Percentiles rank a stretch among this genome's conserved stretches.
These are phyloP conservation scores for Pachyrhynchus sulphureomaculatus DNA, from an alignment of 1,140 invertebrate species.

Conservation along the genomic window DNA sequence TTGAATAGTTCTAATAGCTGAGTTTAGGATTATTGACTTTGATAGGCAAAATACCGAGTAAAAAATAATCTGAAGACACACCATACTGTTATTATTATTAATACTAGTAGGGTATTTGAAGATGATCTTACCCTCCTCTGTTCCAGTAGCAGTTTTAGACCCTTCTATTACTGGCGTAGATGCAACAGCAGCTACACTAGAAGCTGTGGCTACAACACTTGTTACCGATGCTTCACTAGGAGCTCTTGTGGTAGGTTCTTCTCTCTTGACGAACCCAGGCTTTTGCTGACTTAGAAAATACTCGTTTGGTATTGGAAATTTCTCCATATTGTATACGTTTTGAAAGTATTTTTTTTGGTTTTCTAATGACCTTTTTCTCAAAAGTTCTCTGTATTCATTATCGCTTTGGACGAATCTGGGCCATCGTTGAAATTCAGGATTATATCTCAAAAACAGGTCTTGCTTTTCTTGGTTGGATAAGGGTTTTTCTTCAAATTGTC, in stretches of 20 bases:
- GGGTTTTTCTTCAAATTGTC: slow-evolving; percentile 6
- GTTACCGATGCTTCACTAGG: neutral
- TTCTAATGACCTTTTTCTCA: slow-evolving; percentile 1
- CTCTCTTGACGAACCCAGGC: slow-evolving; percentile 14
- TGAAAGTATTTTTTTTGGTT: neutral
- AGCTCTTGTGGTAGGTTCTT: slow-evolving; percentile 1
- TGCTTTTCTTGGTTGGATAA: slow-evolving; percentile 15
- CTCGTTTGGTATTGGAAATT: slow-evolving; percentile 20
- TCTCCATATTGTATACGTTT: neutral
- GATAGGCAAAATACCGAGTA: no score
- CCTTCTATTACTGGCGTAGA: neutral
- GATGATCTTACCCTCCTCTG: neutral
- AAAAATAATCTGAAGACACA: no score
- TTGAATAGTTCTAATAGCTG: no score
- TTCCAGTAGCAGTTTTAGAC: neutral
- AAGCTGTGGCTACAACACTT: neutral
- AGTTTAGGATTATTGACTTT: no score
- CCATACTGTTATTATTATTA: no score
- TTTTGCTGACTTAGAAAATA: slow-evolving; percentile 6
- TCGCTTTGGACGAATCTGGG: slow-evolving; percentile 19
- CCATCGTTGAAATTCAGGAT: slow-evolving; percentile 27
- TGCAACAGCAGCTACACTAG: neutral
- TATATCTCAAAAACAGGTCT: slow-evolving; percentile 22
- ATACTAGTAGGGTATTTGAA: no score
- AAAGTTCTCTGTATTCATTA: neutral